Evolutionary conservation across 2,888 invertebrate species (phyloP), one percentile per base, ranked within the genome.

Genomic region (Frankliniella fusca): DNA sequence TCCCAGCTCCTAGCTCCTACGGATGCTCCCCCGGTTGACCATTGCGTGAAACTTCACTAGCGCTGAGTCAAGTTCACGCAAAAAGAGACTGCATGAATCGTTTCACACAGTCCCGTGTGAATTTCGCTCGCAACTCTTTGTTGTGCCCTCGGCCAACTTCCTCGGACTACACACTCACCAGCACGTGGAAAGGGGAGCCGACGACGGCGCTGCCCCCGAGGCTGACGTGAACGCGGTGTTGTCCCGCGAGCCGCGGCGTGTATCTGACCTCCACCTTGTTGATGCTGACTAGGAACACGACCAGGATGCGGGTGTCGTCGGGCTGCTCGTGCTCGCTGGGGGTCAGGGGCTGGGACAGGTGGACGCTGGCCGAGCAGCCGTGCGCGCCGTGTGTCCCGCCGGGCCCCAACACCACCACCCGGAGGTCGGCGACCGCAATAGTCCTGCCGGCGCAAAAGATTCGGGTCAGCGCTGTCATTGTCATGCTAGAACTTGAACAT

Each of bases 201-300:
- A 76, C 27, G 70, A 76, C 70, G 27, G 70, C 27, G 70, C 5
- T 27, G 70, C 70, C 70, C 23, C 70, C 70, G 23, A 76, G 70
- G 23, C 27, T 27, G 70, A 76, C 70, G 70, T 76, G 70, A 0
- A 76, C 70, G 70, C 27, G 70, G 70, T 76, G 70, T 27, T 27
- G 27, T 9, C 70, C 70, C 23, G 70, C 70, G 70, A 27, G 70
- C 11, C 70, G 27, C 27, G 70, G 70, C 11, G 70, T 76, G 70
- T 76, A 76, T 11, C 70, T 23, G 23, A 76, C 70, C 70, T 76
- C 70, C 70, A 76, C 70, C 70, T 76, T 76, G 70, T 76, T 76
- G 70, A 76, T 27, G 70, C 70, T 76, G 7, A 76, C 70, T 11
- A 27, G 70, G 70, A 76, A 76, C 23, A 27, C 9, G 70, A 76